Evolutionary conservation across 2,113 vertebrate species (phyloP).

Genomic region (Micronisus gabar): DNA sequence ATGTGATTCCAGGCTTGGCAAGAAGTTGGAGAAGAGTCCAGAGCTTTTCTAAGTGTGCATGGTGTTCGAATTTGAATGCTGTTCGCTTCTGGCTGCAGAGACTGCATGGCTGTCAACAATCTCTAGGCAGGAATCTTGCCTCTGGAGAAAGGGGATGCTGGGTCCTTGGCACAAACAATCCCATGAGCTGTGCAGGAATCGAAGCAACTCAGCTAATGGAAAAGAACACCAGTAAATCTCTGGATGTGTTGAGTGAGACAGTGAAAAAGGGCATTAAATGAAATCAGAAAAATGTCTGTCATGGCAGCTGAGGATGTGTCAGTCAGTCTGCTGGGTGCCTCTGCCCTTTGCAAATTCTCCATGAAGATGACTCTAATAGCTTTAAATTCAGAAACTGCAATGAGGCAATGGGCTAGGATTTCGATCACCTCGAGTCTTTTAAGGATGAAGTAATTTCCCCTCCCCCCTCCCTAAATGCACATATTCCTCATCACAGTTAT

Average conservation of each 20-base stretch:
- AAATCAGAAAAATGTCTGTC: slow-evolving; percentile 28
- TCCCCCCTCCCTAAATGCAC: not conserved
- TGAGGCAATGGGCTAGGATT: not conserved
- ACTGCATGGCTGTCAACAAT: not conserved
- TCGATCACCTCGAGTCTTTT: not conserved
- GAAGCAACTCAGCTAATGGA: not conserved
- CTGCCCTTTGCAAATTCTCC: not conserved
- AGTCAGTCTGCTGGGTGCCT: not conserved
- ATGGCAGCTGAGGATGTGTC: slow-evolving; percentile 45
- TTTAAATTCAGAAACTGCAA: not conserved
- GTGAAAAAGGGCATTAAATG: slow-evolving; percentile 19
- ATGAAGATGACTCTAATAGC: not conserved
- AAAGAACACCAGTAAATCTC: slow-evolving; percentile 54
- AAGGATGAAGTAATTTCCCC: slow-evolving; percentile 4
- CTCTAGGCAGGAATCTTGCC: not conserved
- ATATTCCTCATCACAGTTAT: not conserved
- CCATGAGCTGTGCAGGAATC: not conserved
- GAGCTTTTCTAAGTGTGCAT: not conserved
- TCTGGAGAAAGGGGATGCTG: not conserved
- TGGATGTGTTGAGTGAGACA: slow-evolving; percentile 45
- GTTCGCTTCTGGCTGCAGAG: not conserved
- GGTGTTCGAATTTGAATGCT: not conserved
- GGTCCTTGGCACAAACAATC: not conserved
- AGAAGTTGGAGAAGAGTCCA: not conserved
- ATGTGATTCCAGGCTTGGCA: not conserved